A percentile compares a stretch with the other conserved stretches of the same genome.
Conservation (phyloP, 2,797 vertebrate genomes). For the Paguma larvata region DNA sequence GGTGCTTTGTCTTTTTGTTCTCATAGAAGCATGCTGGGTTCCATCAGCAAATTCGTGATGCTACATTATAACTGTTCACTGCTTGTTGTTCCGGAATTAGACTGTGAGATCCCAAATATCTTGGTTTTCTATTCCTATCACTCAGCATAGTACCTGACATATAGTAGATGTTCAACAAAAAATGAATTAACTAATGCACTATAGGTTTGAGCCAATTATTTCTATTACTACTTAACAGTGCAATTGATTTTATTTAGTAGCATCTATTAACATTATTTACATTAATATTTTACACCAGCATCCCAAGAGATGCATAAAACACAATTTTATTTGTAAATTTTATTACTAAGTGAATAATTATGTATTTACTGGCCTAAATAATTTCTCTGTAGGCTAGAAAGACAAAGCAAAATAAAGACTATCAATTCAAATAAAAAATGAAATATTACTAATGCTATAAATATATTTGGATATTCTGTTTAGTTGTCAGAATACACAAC, state of each 20-base stretch:
- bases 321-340: conserved; percentile 67
- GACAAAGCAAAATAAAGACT: conserved; percentile 63
- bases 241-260: conserved; percentile 65
- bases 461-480: conserved; percentile 11
- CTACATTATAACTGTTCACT: neutral
- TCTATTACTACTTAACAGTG: neutral
- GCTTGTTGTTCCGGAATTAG: neutral
- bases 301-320: conserved; percentile 18
- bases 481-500: conserved; percentile 43
- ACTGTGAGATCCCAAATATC: neutral
- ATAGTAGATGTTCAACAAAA: neutral
- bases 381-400: conserved; percentile 64
- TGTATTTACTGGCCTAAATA: conserved; percentile 51
- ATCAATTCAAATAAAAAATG: conserved; percentile 28
- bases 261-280: conserved; percentile 62
- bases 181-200: neutral
- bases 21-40: neutral
- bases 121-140: conserved; percentile 14
- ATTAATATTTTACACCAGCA: conserved; percentile 61
- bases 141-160: neutral
- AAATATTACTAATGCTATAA: neutral
- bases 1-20: neutral
- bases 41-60: neutral
- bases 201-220: neutral
- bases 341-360: conserved; percentile 70